These are phyloP conservation scores for Lagenorhynchus albirostris DNA, from an alignment of 2,113 vertebrate species.

Conservation along the genomic window DNA sequence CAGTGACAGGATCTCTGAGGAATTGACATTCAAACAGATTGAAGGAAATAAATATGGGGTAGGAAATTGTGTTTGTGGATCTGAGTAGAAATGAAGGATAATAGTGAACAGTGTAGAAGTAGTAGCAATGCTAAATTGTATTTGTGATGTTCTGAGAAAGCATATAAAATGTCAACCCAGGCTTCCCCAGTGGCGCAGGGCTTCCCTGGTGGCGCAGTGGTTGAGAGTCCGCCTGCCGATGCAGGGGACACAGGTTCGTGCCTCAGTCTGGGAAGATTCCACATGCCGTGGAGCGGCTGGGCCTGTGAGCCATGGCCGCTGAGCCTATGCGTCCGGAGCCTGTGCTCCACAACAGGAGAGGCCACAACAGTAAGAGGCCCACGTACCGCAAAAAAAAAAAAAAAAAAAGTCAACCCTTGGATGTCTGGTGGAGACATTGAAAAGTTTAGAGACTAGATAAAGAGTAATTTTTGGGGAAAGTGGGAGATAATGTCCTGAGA, in stretches of 20 bases:
- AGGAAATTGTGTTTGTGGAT: background rate
- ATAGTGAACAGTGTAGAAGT: background rate
- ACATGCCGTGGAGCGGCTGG: too few relatives aligned
- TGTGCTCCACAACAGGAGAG: too few relatives aligned
- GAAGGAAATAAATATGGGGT: background rate
- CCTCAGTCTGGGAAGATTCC: too few relatives aligned
- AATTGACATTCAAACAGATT: background rate
- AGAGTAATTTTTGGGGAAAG: background rate
- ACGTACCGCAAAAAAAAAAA: too few relatives aligned
- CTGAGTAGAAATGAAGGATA: background rate
- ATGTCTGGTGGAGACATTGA: background rate
- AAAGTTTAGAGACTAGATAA: background rate
- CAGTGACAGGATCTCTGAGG: background rate
- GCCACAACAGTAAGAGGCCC: too few relatives aligned
- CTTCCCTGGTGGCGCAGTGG: too few relatives aligned
- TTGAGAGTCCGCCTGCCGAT: too few relatives aligned
- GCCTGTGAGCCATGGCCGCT: too few relatives aligned
- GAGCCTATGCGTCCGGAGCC: too few relatives aligned
- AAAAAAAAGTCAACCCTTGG: background rate
- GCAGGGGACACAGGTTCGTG: too few relatives aligned
- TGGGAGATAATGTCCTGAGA: background rate
- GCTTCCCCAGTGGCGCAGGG: too few relatives aligned
- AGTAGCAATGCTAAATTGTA: background rate
- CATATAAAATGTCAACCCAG: too few relatives aligned
- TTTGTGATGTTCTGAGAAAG: background rate